phyloP scores from a whole-genome alignment of 2,888 invertebrate genomes.

The Calameuta idolon region DNA sequence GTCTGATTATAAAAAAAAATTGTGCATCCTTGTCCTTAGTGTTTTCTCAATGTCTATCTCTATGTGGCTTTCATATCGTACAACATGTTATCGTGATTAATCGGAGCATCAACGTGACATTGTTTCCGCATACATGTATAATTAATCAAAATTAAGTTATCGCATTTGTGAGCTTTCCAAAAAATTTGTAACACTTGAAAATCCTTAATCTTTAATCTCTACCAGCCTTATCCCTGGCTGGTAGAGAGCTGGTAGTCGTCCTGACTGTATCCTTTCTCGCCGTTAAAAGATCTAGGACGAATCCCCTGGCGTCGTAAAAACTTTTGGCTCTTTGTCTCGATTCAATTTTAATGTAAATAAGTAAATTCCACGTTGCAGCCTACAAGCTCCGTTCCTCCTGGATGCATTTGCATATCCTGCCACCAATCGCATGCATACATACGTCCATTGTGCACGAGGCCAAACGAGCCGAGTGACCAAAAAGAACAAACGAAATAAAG shows the following conservation, averaged over 20 bases:
- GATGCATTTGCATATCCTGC: slow-evolving; percentile 22
- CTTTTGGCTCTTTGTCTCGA: not conserved
- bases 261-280: not conserved
- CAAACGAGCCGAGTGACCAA: slow-evolving; percentile 9
- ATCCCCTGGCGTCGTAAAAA: not conserved
- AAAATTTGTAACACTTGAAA: not conserved
- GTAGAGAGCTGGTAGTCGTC: too few relatives aligned
- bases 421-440: slow-evolving; percentile 19
- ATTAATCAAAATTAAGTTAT: not conserved
- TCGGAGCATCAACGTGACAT: not conserved
- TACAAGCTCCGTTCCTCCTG: slow-evolving; percentile 12
- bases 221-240: not conserved
- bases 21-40: not conserved
- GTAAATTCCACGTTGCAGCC: slow-evolving; percentile 8
- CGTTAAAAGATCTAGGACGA: not conserved
- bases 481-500: slow-evolving; percentile 15
- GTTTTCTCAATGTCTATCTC: not conserved
- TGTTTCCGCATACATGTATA: not conserved
- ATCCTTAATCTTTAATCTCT: too few relatives aligned
- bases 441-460: slow-evolving; percentile 17
- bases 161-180: not conserved
- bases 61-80: not conserved
- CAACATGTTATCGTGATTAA: not conserved
- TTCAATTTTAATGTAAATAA: slow-evolving; percentile 17
- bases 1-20: not conserved